A percentile compares a stretch with the other conserved stretches of the same genome.
These are phyloP conservation scores for Drosophila niveifrons DNA, from an alignment of 2,888 invertebrate species.

Conservation along the genomic window DNA sequence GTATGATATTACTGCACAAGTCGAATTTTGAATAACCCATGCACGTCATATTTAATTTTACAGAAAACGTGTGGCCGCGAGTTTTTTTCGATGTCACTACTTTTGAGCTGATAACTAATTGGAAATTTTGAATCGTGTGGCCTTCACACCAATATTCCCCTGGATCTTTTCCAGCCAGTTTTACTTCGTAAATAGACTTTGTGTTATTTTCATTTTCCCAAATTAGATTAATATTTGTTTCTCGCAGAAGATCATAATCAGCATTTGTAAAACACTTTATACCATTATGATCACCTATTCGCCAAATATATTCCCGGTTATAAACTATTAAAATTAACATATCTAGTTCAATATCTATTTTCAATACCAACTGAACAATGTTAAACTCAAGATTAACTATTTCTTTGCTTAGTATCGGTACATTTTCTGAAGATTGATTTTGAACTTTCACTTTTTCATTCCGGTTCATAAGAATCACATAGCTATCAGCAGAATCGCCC, in stretches of 20 bases:
- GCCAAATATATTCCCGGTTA: conserved; percentile 87
- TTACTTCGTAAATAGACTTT: conserved; percentile 86
- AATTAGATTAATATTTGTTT: conserved; percentile 85
- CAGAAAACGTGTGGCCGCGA: conserved; percentile 79
- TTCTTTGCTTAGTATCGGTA: conserved; percentile 59
- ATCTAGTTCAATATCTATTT: conserved; percentile 51
- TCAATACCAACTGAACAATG: conserved; percentile 65
- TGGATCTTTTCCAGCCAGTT: conserved; percentile 86
- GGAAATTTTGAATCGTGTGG: conserved; percentile 86
- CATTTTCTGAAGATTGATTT: conserved; percentile 14
- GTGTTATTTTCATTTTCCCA: conserved; percentile 75
- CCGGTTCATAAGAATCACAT: conserved; percentile 62
- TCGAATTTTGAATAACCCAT: conserved; percentile 18
- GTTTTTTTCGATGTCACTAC: conserved; percentile 86
- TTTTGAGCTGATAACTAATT: conserved; percentile 86
- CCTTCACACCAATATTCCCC: conserved; percentile 90
- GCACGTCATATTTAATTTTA: conserved; percentile 78
- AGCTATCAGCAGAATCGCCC: conserved; percentile 38
- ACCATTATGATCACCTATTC: conserved; percentile 80
- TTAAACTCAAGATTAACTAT: conserved; percentile 32
- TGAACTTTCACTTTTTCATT: conserved; percentile 51
- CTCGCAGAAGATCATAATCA: conserved; percentile 86
- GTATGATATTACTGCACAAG: conserved; percentile 33
- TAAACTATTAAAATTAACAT: conserved; percentile 86
- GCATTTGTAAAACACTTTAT: conserved; percentile 88